Percentiles rank a stretch among this genome's conserved stretches.
Conservation (phyloP, 1,140 invertebrate species). For the Orius insidiosus region DNA sequence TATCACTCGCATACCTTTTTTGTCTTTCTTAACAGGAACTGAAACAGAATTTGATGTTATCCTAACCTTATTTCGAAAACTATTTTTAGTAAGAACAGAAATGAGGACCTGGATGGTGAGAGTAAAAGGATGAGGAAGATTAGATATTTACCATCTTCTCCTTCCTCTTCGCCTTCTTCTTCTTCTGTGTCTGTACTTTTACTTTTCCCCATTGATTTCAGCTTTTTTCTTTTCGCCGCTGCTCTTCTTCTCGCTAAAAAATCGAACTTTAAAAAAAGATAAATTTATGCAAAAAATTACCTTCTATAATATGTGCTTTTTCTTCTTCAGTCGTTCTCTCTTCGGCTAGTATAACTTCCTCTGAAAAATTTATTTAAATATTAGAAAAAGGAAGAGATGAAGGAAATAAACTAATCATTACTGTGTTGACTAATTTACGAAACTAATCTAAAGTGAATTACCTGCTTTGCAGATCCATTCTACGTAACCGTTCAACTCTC, state of each 20-base stretch:
- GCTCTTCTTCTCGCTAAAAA: conserved; percentile 73
- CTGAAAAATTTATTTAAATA: conserved; percentile 35
- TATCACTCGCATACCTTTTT: conserved; percentile 40
- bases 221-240: conserved; percentile 89
- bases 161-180: conserved; percentile 87
- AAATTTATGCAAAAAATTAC: too few relatives aligned
- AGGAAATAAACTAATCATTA: neutral
- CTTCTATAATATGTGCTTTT: conserved; percentile 98
- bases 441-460: conserved; percentile 23
- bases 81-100: neutral
- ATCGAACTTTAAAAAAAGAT: neutral
- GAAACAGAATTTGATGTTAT: conserved; percentile 34
- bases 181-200: conserved; percentile 95
- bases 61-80: neutral
- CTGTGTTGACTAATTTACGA: too few relatives aligned
- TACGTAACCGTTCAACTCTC: conserved; percentile 98
- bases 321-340: conserved; percentile 98
- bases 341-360: conserved; percentile 98
- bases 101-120: neutral
- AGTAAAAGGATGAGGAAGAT: conserved; percentile 1
- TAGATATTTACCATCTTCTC: conserved; percentile 55
- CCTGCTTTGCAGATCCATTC: conserved; percentile 99
- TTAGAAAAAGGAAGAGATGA: conserved; percentile 13
- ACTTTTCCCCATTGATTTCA: conserved; percentile 91
- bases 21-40: conserved; percentile 50